Percentiles rank a stretch among this genome's conserved stretches.
phyloP scores from a whole-genome alignment of 2,113 vertebrate species.

The Sander vitreus region DNA sequence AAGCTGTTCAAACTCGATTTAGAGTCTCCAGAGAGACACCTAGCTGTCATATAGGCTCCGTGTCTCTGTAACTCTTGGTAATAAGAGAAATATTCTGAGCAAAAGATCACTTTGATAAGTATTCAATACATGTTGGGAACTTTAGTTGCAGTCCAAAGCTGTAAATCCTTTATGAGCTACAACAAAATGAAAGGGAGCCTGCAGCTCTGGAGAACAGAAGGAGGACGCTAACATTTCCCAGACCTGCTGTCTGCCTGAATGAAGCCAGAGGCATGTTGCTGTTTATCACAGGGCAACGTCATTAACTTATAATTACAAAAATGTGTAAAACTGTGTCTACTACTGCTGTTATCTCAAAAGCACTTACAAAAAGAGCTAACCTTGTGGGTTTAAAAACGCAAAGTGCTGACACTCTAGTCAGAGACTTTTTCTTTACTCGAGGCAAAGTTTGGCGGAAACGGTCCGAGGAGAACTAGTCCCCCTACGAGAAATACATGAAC shows the following conservation, averaged over 20 bases:
- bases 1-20: conserved; percentile 5
- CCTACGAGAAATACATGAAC: background rate
- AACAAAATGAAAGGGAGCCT: background rate
- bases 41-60: background rate
- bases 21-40: conserved; percentile 7
- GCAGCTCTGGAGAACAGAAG: conserved; percentile 36
- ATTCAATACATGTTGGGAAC: conserved; percentile 13
- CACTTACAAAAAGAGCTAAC: background rate
- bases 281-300: conserved; percentile 30
- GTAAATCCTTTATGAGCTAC: conserved; percentile 18
- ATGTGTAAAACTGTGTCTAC: background rate
- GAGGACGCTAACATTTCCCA: conserved; percentile 21
- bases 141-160: conserved; percentile 26
- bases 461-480: background rate
- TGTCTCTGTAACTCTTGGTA: background rate
- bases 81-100: conserved; percentile 8
- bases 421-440: background rate
- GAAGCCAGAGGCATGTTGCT: conserved; percentile 45
- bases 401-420: conserved; percentile 1
- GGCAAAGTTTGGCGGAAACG: background rate
- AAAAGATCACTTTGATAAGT: conserved; percentile 30
- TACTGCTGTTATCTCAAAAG: background rate
- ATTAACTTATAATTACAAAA: conserved; percentile 24
- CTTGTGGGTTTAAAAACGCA: background rate
- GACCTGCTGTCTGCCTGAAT: conserved; percentile 53